Conservation (phyloP, 2,113 vertebrate genomes). For the Arothron firmamentum region DNA sequence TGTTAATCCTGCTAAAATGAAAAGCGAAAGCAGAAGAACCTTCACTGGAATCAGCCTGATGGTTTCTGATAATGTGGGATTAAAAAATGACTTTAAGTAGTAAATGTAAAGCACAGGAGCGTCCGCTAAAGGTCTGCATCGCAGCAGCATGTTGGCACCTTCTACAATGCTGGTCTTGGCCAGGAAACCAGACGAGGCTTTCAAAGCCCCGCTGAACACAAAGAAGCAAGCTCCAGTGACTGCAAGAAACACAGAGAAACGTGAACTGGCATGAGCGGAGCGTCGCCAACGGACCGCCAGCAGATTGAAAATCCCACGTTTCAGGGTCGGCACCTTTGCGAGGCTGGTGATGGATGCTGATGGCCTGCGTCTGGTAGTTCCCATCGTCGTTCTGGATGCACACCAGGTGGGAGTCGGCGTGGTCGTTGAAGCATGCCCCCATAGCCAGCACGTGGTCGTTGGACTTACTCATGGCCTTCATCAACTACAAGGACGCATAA, state of each 20-base stretch:
- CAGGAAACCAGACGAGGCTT: slow-evolving; percentile 91
- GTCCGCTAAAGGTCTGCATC: too few species aligned
- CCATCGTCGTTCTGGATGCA: slow-evolving; percentile 98
- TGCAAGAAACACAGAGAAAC: slow-evolving; percentile 50
- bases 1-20: too few species aligned
- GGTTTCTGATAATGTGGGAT: background rate
- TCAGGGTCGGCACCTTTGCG: slow-evolving; percentile 81
- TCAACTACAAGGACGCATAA: slow-evolving; percentile 80
- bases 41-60: background rate
- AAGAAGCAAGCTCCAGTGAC: slow-evolving; percentile 98
- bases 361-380: slow-evolving; percentile 98
- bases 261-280: slow-evolving; percentile 1
- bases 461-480: slow-evolving; percentile 99
- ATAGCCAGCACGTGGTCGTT: slow-evolving; percentile 98
- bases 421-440: slow-evolving; percentile 93
- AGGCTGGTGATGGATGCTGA: slow-evolving; percentile 97
- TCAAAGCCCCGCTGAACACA: slow-evolving; percentile 97
- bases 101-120: too few species aligned
- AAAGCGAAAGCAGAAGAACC: background rate
- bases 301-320: background rate
- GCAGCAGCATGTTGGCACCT: slow-evolving; percentile 75
- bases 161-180: slow-evolving; percentile 99
- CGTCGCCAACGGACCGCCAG: background rate
- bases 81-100: too few species aligned
- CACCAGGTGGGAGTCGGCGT: slow-evolving; percentile 94